Evolutionary conservation across 2,888 invertebrate genomes (phyloP), one percentile per base, ranked within the genome.

Genomic region (Aleiodes alternator): DNA sequence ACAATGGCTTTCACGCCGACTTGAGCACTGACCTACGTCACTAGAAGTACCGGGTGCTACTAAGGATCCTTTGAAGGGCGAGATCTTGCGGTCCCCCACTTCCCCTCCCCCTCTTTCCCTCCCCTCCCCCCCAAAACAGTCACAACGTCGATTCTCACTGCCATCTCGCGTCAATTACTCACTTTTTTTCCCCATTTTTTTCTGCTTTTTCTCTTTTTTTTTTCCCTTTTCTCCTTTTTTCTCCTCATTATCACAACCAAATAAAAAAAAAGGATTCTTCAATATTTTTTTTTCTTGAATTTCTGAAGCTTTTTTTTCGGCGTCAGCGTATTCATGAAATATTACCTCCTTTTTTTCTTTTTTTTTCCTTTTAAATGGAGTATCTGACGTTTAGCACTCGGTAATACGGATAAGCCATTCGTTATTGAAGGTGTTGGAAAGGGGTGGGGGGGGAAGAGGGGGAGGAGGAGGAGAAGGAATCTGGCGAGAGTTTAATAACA

Each of bases 101-200:
- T 23, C 23, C 23, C 2, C 23, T 2, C 23, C 2, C 23, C 23
- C 23, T 23, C 23, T 23, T 2, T 2, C 2, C 23, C 23, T 2
- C 23, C 23, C 23, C 23, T 2, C 2, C 23, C 23, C 23, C 23
- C 23, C 23, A 23, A 23, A 23, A 23, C 23, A 75, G 81, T 81
- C 78, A 77, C 79, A 80, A 79, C 78, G 78, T 79, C 81, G 82
- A 82, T 81, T n/a, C 23, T 23, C 23, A 23, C 61, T 12, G 86
- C 85, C 84, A 86, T 85, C 86, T 85, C 83, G 84, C 83, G 86
- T 82, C 83, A 86, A 83, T 85, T 86, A 80, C 78, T 78, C 64
- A 72, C 73, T 73, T 38, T 38, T 73, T 38, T 38, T 38, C 5
- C 14, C n/a, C n/a, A n/a, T 55, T 16, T 29, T 16, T 29, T 29